These are phyloP conservation scores for Glossophaga mutica DNA, from an alignment of 2,797 vertebrate genomes.

Conservation along the genomic window DNA sequence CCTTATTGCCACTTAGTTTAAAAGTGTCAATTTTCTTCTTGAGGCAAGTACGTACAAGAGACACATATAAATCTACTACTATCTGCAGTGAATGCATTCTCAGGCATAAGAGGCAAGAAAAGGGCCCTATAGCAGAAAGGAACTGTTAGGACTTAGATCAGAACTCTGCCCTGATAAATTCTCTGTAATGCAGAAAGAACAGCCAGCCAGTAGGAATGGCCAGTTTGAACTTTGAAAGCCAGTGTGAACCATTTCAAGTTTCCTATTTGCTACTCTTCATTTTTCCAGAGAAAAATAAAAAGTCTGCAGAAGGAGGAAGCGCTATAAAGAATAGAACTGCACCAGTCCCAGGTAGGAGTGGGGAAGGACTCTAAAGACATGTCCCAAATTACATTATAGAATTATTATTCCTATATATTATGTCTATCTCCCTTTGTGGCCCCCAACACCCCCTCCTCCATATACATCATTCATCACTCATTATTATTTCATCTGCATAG, in stretches of 20 bases:
- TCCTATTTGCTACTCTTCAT: neutral
- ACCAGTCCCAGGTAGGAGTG: too few species aligned
- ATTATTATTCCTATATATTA: neutral
- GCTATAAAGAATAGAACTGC: neutral
- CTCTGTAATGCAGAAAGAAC: neutral
- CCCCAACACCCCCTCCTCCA: neutral
- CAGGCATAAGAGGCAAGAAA: neutral
- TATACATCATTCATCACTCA: neutral
- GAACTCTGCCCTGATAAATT: neutral
- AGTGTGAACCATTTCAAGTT: neutral
- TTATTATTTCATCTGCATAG: slow-evolving; percentile 8
- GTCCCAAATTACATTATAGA: neutral
- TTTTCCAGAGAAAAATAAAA: neutral
- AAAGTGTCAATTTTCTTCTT: neutral
- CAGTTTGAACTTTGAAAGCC: neutral
- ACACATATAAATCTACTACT: neutral
- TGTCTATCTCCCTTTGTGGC: neutral
- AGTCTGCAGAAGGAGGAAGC: neutral
- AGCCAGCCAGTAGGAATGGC: neutral
- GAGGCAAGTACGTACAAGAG: neutral
- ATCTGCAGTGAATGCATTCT: accelerated
- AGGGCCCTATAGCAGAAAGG: neutral
- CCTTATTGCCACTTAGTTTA: neutral
- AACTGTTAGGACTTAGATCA: neutral
- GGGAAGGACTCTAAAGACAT: neutral